Conservation (phyloP, 1,140 invertebrate species). For the Lutraria rhynchaena region DNA sequence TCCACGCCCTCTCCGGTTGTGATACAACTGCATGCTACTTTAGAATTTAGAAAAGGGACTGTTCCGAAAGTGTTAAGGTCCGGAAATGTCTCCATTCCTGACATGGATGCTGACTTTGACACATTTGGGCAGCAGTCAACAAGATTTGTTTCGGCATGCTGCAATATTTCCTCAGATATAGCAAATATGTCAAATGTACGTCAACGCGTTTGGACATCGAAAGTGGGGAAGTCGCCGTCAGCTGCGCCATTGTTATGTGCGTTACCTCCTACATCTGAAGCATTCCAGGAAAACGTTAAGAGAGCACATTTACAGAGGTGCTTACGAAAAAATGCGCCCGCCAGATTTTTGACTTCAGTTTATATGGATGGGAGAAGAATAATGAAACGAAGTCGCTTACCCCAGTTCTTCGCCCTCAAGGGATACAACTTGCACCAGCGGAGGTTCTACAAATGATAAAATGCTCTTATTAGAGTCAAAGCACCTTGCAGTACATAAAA, state of each 20-base stretch:
- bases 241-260: background rate
- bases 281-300: constrained; percentile 46
- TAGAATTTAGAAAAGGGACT: constrained; percentile 2
- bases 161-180: background rate
- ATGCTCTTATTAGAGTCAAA: constrained; percentile 24
- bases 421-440: constrained; percentile 6
- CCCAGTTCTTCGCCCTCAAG: background rate
- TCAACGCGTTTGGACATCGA: background rate
- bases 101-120: background rate
- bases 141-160: constrained; percentile 13
- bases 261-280: constrained; percentile 8
- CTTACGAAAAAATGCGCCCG: constrained; percentile 11
- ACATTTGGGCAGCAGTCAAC: background rate
- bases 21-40: background rate
- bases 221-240: background rate
- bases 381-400: background rate
- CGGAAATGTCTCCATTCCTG: too few species aligned
- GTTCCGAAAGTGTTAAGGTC: background rate
- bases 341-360: background rate
- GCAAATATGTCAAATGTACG: constrained; percentile 14
- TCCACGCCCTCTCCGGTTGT: constrained; percentile 14
- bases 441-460: constrained; percentile 13
- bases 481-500: constrained; percentile 18
- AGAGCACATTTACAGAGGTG: constrained; percentile 48
- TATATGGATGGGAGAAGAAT: constrained; percentile 19